These are phyloP conservation scores for Macrotrachela quadricornifera DNA, from an alignment of 1,140 invertebrate species.

Conservation along the genomic window DNA sequence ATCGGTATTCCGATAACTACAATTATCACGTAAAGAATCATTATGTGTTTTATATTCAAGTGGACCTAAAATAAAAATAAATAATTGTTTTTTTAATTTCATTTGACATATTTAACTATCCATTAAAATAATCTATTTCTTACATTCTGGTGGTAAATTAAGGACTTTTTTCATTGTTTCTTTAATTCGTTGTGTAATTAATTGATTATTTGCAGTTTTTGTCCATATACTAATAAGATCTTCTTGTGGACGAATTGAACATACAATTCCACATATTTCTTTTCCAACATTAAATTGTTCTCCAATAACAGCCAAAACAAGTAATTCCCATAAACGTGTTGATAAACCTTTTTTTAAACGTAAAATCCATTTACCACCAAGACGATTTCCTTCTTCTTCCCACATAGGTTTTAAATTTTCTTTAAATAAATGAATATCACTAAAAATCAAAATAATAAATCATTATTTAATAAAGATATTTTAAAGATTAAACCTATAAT, in stretches of 20 bases:
- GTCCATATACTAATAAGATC: slow-evolving; percentile 97
- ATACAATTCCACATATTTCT: slow-evolving; percentile 90
- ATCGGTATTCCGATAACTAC: slow-evolving; percentile 6
- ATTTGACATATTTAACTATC: no score
- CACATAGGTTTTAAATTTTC: slow-evolving; percentile 94
- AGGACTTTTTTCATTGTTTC: slow-evolving; percentile 78
- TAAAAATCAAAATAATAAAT: slow-evolving; percentile 38
- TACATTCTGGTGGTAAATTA: slow-evolving; percentile 68
- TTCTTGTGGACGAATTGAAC: slow-evolving; percentile 82
- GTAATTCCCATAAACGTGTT: slow-evolving; percentile 88
- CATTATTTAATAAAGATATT: no score
- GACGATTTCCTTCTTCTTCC: slow-evolving; percentile 83
- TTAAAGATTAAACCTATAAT: no score
- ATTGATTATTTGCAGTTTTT: slow-evolving; percentile 63
- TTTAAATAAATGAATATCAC: slow-evolving; percentile 92
- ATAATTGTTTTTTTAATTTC: no score
- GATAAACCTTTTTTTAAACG: slow-evolving; percentile 76
- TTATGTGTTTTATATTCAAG: slow-evolving; percentile 47
- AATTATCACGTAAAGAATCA: slow-evolving; percentile 4
- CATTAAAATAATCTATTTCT: no score
- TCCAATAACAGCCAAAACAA: slow-evolving; percentile 71
- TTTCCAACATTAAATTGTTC: slow-evolving; percentile 97
- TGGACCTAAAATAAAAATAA: slow-evolving; percentile 16
- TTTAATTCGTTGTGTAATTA: slow-evolving; percentile 63
- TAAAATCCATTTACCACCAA: slow-evolving; percentile 90